Base-by-base conservation (phyloP, 2,888 invertebrate species). In the Aleiodes testaceus region DNA sequence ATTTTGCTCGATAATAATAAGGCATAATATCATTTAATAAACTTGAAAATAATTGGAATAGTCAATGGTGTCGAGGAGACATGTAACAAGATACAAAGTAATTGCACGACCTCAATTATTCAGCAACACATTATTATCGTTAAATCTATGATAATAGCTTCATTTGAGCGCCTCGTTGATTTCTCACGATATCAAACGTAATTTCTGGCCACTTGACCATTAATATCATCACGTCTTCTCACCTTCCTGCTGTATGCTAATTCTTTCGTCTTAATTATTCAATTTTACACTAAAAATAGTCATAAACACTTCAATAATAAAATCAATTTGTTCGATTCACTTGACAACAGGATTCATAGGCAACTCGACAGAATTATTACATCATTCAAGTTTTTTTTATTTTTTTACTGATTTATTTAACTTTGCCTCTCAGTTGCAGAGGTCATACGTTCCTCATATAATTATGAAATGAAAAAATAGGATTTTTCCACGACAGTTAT, bases 61-160 rank as follows among this genome's bases (percentile, higher is more conserved):
- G 2, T 14, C 14, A 59, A 59, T 59, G 59, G 36, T 36, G 36
- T 59, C 42, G 59, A 59, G 59, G 55, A n/a, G 30, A 55, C 30
- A 5, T 11, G 18, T 42, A 7, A 36, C 18, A 36, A 36, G 36
- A 14, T 26, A 9, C 0, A 30, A n/a, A 36, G 6, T 59, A 9
- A 59, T 59, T 59, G 18, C 36, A 18, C 14, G 36, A 30, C 14
- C 42, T 59, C 14, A 42, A 42, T 59, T 42, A 59, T 59, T 30
- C 36, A 59, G 59, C 9, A 42, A 59, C 59, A 42, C 59, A 16
- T 30, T 55, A 30, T 16, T 30, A 30, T 55, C 42, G 26, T 36
- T 59, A 36, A 12, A 55, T n/a, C 12, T 14, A 20, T 2, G 53
- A n/a, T 42, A 11, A 59, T 59, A 42, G 11, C 16, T 42, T 16